Conservation (phyloP, 2,888 invertebrate genomes). For the Drosophila sordidula region DNA sequence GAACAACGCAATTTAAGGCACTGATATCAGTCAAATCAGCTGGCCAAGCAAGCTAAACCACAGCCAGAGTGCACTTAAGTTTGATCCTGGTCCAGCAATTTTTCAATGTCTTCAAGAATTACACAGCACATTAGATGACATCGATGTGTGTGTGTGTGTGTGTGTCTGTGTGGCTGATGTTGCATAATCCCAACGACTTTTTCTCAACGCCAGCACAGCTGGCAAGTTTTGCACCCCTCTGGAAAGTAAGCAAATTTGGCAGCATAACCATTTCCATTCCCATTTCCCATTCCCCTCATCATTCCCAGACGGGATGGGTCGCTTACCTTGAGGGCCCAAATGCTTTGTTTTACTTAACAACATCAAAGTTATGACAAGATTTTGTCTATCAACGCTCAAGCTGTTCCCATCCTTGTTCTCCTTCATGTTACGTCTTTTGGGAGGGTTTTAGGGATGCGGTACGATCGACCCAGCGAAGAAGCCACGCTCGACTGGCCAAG, state of each 20-base stretch:
- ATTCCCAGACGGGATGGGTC: constrained; percentile 61
- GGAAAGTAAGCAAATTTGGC: constrained; percentile 59
- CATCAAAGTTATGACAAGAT: constrained; percentile 82
- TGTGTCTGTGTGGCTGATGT: constrained; percentile 49
- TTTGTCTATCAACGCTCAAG: constrained; percentile 76
- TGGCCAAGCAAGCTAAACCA: constrained; percentile 36
- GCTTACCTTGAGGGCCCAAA: constrained; percentile 64
- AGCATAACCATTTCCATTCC: constrained; percentile 11
- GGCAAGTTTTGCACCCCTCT: constrained; percentile 63
- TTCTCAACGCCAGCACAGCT: constrained; percentile 28
- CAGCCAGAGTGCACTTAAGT: constrained; percentile 33
- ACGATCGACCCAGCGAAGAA: constrained; percentile 29
- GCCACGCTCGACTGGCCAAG: constrained; percentile 6
- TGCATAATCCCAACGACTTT: constrained; percentile 62
- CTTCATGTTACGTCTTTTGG: constrained; percentile 31
- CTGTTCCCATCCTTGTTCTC: constrained; percentile 30
- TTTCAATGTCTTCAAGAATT: constrained; percentile 70
- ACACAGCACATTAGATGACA: constrained; percentile 74
- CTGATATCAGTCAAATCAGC: constrained; percentile 60
- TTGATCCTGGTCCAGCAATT: constrained; percentile 63
- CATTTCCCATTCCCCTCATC: constrained; percentile 36
- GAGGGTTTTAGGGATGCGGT: constrained; percentile 61
- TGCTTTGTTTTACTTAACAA: constrained; percentile 76
- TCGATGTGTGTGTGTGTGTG: constrained; percentile 36
- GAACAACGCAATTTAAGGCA: constrained; percentile 53